phyloP scores from a whole-genome alignment of 2,113 vertebrate genomes.

The Upupa epops region DNA sequence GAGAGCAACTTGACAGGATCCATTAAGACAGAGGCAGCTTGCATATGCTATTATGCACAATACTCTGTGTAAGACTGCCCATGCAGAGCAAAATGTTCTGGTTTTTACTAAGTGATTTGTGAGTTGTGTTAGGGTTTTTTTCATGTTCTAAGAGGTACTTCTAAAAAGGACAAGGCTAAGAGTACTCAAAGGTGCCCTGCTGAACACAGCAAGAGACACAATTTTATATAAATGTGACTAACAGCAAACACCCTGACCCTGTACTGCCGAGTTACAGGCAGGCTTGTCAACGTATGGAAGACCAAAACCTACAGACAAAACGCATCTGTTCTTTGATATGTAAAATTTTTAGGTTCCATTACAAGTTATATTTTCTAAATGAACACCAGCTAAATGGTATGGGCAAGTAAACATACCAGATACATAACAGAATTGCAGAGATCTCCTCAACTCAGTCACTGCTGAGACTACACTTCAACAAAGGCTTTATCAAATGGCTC shows the following conservation, averaged over 20 bases:
- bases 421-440: neutral
- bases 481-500: neutral
- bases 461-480: neutral
- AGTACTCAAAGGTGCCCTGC: neutral
- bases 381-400: neutral
- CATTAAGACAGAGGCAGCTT: conserved; percentile 11
- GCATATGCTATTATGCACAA: neutral
- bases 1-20: conserved; percentile 21
- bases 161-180: neutral
- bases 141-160: neutral
- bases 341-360: neutral
- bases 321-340: neutral
- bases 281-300: neutral
- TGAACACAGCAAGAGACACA: neutral
- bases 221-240: neutral
- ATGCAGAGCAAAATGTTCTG: neutral
- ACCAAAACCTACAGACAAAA: neutral
- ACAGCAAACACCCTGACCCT: neutral
- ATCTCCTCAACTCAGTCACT: neutral
- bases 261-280: neutral
- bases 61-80: neutral
- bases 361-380: neutral
- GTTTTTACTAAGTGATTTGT: neutral
- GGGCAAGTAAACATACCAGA: neutral
- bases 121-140: neutral